Evolutionary conservation across 1,140 invertebrate species (phyloP), one percentile per base, ranked within the genome.

Genomic region (Schmidtea mediterranea): DNA sequence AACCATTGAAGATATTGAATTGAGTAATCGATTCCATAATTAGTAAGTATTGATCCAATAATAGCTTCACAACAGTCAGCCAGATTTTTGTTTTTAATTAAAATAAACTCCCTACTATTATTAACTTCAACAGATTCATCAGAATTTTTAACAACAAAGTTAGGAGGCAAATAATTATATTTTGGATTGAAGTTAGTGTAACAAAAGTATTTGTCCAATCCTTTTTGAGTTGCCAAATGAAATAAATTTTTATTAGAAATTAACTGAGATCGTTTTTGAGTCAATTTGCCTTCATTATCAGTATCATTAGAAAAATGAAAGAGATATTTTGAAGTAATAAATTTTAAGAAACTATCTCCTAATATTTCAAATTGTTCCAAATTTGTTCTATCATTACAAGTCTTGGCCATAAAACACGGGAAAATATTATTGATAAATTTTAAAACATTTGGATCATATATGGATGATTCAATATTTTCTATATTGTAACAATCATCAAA

Each of bases 151-250:
- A 65, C 57, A 13, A 60, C 52, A 54, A 58, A 66, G n/a, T 86
- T 82, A 3, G 90, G 89, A 13, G 90, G 89, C 6, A 97, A 62
- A 90, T 90, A 98, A 65, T 94, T 95, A 60, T 95, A 89, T 61
- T 89, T 82, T 0, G 90, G 90, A 59, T 98, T 89, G 69, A 98
- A 98, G 67, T 98, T 97, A 0, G 81, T 80, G 0, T 87, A 84
- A 52, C 94, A 82, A 82, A 98, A 94, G 51, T 80, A 76, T 53
- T 84, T 80, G 1, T 84, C 86, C 13, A 98, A 69, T 12, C 76
- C 72, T 63, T 84, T 84, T 54, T 74, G 72, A 45, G 79, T 74
- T 0, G 89, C 92, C n/a, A 97, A 67, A 12, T 81, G 73, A 64
- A 92, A 97, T 5, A 98, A 69, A 69, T 95, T 94, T 48, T 87